phyloP scores from a whole-genome alignment of 1,140 invertebrate genomes.

The Drosophila athabasca region DNA sequence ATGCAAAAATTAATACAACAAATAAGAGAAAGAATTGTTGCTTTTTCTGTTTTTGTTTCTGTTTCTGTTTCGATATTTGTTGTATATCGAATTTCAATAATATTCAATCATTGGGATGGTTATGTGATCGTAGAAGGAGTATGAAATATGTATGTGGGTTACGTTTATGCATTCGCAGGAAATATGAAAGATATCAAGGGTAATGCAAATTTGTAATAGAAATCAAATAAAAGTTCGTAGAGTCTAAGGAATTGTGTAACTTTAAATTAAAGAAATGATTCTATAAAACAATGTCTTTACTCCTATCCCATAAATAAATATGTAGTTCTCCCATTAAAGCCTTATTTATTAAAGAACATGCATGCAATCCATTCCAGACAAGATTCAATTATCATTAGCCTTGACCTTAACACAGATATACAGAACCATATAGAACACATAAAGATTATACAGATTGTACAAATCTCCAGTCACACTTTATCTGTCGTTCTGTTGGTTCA shows the following conservation, averaged over 20 bases:
- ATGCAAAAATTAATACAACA: slow-evolving; percentile 64
- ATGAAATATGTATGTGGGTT: slow-evolving; percentile 12
- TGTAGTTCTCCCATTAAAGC: background rate
- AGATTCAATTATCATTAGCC: slow-evolving; percentile 7
- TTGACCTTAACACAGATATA: slow-evolving; percentile 21
- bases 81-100: slow-evolving; percentile 14
- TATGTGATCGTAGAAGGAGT: slow-evolving; percentile 19
- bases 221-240: background rate
- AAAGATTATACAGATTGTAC: no score
- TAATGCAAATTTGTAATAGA: background rate
- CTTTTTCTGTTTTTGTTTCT: background rate
- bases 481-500: slow-evolving; percentile 7
- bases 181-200: slow-evolving; percentile 3
- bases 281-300: no score
- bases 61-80: background rate
- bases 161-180: background rate
- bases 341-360: background rate
- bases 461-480: no score
- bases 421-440: no score
- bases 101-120: slow-evolving; percentile 20
- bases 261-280: no score
- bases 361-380: background rate
- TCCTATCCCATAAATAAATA: no score
- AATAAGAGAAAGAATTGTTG: slow-evolving; percentile 12
- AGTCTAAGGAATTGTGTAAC: no score